Evolutionary conservation across 2,113 vertebrate species (phyloP), one percentile per base, ranked within the genome.

Genomic region (Gobius niger): DNA sequence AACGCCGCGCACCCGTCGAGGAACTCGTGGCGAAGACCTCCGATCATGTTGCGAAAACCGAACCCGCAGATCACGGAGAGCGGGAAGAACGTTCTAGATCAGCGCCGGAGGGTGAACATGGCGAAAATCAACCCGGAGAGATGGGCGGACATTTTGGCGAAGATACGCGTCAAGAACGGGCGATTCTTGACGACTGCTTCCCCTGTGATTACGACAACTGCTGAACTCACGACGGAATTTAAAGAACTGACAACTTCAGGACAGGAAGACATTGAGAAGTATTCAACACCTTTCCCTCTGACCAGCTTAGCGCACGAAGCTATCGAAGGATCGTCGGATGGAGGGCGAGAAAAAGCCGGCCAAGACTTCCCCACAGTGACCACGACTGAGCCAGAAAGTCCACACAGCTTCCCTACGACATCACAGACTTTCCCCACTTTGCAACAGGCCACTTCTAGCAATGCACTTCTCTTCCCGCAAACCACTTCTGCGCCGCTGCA

Each of bases 61-160:
- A 56, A 16, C 1, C 85, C 7, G 73, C 88, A 0, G 1, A 56
- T 86, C 8, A 3, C 34, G 3, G 90, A 92, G 0, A 93, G 94
- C 64, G 92, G 92, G 0, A 91, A 92, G 44, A 86, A 90, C 4
- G 81, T 57, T 6, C 90, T 89, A 6, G 94, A 94, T 9, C 91
- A 86, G 50, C 82, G 92, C 13, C 92, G 96, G 13, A 93, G 93
- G 73, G 70, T 92, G 15, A 91, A 92, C 47, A 41, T 94, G 81
- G 90, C 94, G 7, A 95, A 85, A 70, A 96, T 98, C 68, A 93
- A 95, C 75, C 95, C 95, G 0, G 85, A 95, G 54, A 95, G 87
- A 1, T 98, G 96, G 96, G 96, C 95, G 0, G 90, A 93, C 15
- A 96, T 98, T 85, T 81, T 99, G 72, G 95, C 96, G 18, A 94